Evolutionary conservation across 2,888 invertebrate species (phyloP), one percentile per base, ranked within the genome.

Genomic region (Pocota personata): DNA sequence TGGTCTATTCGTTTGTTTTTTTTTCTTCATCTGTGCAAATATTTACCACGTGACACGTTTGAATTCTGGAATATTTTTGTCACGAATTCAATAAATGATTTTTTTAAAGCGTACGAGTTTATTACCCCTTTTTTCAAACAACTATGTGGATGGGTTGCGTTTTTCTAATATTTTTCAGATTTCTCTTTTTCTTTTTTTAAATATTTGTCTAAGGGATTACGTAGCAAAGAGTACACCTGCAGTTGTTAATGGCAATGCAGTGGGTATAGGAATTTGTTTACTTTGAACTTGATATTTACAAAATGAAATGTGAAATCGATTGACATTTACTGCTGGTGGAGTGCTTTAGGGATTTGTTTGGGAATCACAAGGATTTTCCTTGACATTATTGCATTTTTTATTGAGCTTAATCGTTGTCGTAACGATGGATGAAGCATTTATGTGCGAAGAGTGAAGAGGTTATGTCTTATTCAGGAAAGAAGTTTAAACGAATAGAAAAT

Each of bases 21-120:
- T 24, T 72, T 50, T 67, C 43, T 67, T 57, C 64, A 67, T 77
- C 35, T 48, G 27, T 32, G 79, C 79, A 80, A 86, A 86, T 86
- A 75, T 86, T 86, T 86, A 76, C 86, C 76, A 86, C 71, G 80
- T 80, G 86, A 80, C 86, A 86, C 86, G 76, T 86, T 80, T 64
- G 69, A 75, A 66, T 79, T 50, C 73, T 32, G 52, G 80, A 80
- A 76, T 86, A 86, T 86, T 86, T 86, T 86, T 80, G 86, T 86
- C 86, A 86, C 86, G 86, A 77, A 80, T 86, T 86, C 86, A 86
- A 86, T 86, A 86, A 80, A 76, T 71, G 73, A 50, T 58, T 73
- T 79, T 64, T 79, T 76, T 50, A 78, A 80, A 24, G 24, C 24
- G 46, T 32, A 76, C 43, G 75, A 58, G 71, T 40, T 57, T 84